These are phyloP conservation scores for Sminthopsis crassicaudata DNA, from an alignment of 2,113 vertebrate species.

Conservation along the genomic window DNA sequence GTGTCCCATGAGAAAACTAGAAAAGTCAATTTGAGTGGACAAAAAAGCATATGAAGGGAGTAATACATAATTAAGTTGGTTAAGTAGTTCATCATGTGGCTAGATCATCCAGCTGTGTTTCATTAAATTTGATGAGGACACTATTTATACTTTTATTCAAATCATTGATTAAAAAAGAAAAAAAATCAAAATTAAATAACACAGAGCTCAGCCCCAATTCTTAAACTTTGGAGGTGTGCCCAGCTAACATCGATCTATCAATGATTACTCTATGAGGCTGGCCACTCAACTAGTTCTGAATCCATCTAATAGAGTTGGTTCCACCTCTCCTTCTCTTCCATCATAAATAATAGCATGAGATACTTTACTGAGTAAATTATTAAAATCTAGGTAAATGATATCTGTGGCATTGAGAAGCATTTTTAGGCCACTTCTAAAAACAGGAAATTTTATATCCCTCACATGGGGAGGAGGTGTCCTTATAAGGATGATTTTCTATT, in stretches of 20 bases:
- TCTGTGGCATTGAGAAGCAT: neutral
- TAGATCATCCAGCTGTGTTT: neutral
- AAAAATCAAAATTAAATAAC: neutral
- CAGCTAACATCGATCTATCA: neutral
- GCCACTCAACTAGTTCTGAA: neutral
- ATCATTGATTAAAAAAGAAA: neutral
- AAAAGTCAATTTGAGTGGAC: neutral
- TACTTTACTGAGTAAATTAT: neutral
- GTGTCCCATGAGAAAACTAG: neutral
- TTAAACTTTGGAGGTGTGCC: neutral
- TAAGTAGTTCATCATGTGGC: neutral
- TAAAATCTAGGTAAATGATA: neutral
- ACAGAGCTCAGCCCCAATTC: neutral
- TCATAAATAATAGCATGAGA: neutral
- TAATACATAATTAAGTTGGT: neutral
- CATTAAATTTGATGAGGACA: neutral
- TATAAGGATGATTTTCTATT: neutral
- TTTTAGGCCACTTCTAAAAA: neutral
- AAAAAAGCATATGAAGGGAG: neutral
- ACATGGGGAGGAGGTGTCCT: accelerated
- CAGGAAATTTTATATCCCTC: neutral
- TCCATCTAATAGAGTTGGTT: neutral
- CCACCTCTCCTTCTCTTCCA: neutral
- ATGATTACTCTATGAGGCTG: neutral
- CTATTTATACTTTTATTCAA: neutral